A percentile compares a stretch with the other conserved stretches of the same genome.
Conservation (phyloP, 2,113 vertebrate species). For the Abramis brama region DNA sequence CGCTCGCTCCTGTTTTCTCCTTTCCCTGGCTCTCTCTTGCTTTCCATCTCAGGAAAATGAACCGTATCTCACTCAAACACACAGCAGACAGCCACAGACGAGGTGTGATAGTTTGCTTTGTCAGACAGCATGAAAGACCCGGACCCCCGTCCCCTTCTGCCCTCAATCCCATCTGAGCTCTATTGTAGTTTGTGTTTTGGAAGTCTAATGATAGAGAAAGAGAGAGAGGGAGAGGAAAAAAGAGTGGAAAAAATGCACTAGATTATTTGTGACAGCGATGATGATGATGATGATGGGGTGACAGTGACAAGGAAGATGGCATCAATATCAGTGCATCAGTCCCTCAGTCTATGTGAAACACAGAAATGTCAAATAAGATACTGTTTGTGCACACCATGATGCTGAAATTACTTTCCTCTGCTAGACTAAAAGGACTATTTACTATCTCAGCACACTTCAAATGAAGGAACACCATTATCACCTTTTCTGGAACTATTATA, state of each 20-base stretch:
- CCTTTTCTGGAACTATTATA: constrained; percentile 36
- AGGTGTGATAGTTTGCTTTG: constrained; percentile 45
- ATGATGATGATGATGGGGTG: constrained; percentile 25
- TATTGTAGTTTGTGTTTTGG: constrained; percentile 44
- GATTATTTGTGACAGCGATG: constrained; percentile 28
- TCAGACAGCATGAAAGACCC: constrained; percentile 40
- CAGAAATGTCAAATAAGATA: not conserved
- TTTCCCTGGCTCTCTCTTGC: not conserved
- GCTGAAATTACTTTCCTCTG: not conserved
- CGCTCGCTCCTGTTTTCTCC: constrained; percentile 1
- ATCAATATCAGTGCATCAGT: constrained; percentile 14
- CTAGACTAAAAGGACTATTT: not conserved
- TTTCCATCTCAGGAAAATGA: constrained; percentile 30
- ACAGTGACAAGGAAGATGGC: constrained; percentile 18
- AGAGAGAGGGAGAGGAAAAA: constrained; percentile 31
- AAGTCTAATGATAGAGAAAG: constrained; percentile 28
- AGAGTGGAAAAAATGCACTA: constrained; percentile 15
- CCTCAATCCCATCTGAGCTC: constrained; percentile 43
- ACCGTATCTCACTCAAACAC: constrained; percentile 32
- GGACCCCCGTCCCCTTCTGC: constrained; percentile 14
- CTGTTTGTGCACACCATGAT: not conserved
- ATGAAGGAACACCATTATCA: constrained; percentile 36
- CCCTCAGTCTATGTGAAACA: not conserved
- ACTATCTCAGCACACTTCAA: constrained; percentile 19
- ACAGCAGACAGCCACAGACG: constrained; percentile 15